A percentile compares a stretch with the other conserved stretches of the same genome.
phyloP scores from a whole-genome alignment of 2,888 invertebrate species.

The Tachina grossa region DNA sequence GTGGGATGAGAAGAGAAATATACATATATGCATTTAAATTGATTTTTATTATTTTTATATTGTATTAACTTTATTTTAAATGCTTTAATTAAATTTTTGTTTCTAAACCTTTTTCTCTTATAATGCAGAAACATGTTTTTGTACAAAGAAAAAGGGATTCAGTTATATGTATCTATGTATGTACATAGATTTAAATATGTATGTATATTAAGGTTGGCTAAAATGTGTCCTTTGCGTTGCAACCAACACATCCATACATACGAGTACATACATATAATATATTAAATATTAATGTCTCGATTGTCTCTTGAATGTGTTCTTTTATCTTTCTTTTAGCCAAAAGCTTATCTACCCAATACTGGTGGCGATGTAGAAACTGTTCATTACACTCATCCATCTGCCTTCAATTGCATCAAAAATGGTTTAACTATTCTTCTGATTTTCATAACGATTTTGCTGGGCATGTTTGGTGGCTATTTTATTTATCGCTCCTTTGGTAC shows the following conservation, averaged over 20 bases:
- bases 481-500: conserved; percentile 89
- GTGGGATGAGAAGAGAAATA: too few species aligned
- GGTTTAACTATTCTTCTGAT: conserved; percentile 88
- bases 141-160: too few species aligned
- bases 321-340: conserved; percentile 37
- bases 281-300: neutral
- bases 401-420: conserved; percentile 85
- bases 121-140: too few species aligned
- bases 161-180: too few species aligned
- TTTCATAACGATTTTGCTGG: conserved; percentile 88
- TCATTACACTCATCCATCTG: conserved; percentile 83
- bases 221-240: too few species aligned
- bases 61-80: neutral
- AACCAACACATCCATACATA: too few species aligned
- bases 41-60: too few species aligned
- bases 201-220: too few species aligned
- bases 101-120: neutral
- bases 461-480: conserved; percentile 88
- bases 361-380: conserved; percentile 82
- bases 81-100: neutral
- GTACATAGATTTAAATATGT: too few species aligned
- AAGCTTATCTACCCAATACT: conserved; percentile 60
- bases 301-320: neutral
- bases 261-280: too few species aligned
- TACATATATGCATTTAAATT: neutral